Evolutionary conservation across 2,888 invertebrate genomes (phyloP).

Genomic region (Caenorhabditis macrosperma): DNA sequence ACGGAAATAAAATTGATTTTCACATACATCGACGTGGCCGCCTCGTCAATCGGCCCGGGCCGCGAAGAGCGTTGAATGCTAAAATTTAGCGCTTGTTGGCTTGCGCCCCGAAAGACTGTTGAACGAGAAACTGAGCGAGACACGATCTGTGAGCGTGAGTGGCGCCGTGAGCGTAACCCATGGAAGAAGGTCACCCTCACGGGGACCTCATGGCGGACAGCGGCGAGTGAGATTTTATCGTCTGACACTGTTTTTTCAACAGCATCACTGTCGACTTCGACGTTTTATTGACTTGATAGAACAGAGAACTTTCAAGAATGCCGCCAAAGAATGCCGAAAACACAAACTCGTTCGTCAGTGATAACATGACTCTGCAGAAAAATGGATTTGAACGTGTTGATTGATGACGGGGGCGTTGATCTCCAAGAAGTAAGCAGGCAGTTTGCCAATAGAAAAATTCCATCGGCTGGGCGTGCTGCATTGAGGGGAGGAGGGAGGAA

Average conservation of each 20-base stretch:
- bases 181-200: conserved; percentile 15
- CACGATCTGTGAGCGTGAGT: conserved; percentile 29
- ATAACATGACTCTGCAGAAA: not conserved
- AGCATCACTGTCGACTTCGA: not conserved
- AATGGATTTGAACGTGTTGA: conserved; percentile 12
- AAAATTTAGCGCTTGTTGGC: conserved; percentile 43
- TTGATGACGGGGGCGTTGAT: conserved; percentile 19
- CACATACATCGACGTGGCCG: conserved; percentile 49
- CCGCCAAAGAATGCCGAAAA: conserved; percentile 24
- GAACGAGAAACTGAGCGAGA: conserved; percentile 2
- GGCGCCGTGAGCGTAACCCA: conserved; percentile 5
- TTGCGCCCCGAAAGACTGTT: conserved; percentile 24
- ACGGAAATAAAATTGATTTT: conserved; percentile 59
- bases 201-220: conserved; percentile 2
- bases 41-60: conserved; percentile 9
- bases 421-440: not conserved
- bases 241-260: conserved; percentile 33
- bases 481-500: conserved; percentile 3
- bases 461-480: too few species aligned
- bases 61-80: conserved; percentile 12
- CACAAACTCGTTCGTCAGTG: not conserved
- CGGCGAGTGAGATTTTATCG: conserved; percentile 35
- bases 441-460: not conserved
- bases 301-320: conserved; percentile 7
- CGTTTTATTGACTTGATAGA: not conserved